Base-by-base conservation (phyloP, 2,113 vertebrate genomes). In the Solenodon paradoxus region DNA sequence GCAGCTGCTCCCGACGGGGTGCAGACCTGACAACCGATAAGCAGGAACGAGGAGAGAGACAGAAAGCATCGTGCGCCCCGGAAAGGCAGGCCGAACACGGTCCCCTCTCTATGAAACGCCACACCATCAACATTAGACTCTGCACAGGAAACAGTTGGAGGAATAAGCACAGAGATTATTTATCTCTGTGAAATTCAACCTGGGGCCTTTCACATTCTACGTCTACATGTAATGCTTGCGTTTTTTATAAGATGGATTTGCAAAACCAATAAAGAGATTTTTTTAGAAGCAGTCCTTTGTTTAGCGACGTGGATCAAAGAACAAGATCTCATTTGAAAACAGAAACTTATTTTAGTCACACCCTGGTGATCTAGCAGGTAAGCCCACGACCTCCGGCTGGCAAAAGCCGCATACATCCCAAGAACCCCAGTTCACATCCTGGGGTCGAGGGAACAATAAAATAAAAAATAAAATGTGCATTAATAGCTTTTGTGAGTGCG, bases 51-150 rank as follows among this genome's bases (percentile, higher is more conserved):
- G 7, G 55, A 57, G 55, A 40, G 11, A 42, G 38, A 12, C 26
- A 49, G n/a, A n/a, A n/a, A n/a, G n/a, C n/a, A n/a, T n/a, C n/a
- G n/a, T n/a, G n/a, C n/a, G n/a, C n/a, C n/a, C n/a, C n/a, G n/a
- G n/a, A n/a, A n/a, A n/a, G n/a, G 47, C 20, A 26, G 30, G 55
- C 55, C 20, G 55, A 22, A 12, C 20, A 57, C 20, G 55, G 55
- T 7, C n/a, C 1, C 5, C 28, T 20, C 11, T 38, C 17, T 20
- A 3, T 38, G 19, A 30, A 49, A 55, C 35, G 35, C 7, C 7
- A 12, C 24, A 9, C 17, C 2, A 19, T 8, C 35, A 8, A 47
- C 0, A 15, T 0, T 7, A 13, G 72, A 9, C 51, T n/a, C 16
- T 3, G 19, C 13, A 22, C 3, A 19, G 26, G 19, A 61, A 20